Conservation (phyloP, 2,113 vertebrate species). For the Saguinus imperator region DNA sequence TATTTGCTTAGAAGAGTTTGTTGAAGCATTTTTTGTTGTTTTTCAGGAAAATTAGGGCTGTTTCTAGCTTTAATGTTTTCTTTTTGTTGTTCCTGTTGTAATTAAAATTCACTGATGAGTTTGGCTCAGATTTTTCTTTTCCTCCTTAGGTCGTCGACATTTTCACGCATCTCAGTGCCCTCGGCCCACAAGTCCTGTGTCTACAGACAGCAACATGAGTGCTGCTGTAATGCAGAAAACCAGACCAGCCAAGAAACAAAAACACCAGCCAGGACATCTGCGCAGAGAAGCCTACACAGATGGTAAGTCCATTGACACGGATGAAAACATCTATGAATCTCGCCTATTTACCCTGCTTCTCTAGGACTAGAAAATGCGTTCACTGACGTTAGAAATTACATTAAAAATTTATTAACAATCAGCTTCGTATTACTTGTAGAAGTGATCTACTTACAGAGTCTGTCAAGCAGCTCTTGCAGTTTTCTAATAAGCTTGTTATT, state of each 20-base stretch:
- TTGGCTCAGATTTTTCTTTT: conserved; percentile 37
- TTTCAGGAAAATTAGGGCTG: neutral
- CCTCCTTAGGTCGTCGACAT: conserved; percentile 92
- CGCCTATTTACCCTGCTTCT: neutral
- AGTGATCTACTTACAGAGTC: neutral
- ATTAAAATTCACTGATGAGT: neutral
- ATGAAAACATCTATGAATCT: conserved; percentile 65
- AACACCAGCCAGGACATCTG: conserved; percentile 93
- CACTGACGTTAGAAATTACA: conserved; percentile 56
- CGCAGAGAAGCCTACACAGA: conserved; percentile 95
- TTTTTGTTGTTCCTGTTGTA: neutral
- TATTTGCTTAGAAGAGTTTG: neutral
- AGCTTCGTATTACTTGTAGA: conserved; percentile 55
- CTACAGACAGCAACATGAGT: conserved; percentile 98
- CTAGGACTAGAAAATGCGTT: conserved; percentile 4
- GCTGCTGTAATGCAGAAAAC: conserved; percentile 93
- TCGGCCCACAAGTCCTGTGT: conserved; percentile 95
- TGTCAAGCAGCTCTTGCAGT: conserved; percentile 39
- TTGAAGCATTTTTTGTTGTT: neutral
- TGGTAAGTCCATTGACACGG: conserved; percentile 86
- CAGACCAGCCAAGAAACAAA: conserved; percentile 96
- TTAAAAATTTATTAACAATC: conserved; percentile 67
- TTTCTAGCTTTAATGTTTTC: neutral
- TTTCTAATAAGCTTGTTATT: conserved; percentile 77
- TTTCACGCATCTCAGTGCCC: conserved; percentile 92